phyloP scores from a whole-genome alignment of 2,888 invertebrate genomes.

The Coelogynopora nodosa region DNA sequence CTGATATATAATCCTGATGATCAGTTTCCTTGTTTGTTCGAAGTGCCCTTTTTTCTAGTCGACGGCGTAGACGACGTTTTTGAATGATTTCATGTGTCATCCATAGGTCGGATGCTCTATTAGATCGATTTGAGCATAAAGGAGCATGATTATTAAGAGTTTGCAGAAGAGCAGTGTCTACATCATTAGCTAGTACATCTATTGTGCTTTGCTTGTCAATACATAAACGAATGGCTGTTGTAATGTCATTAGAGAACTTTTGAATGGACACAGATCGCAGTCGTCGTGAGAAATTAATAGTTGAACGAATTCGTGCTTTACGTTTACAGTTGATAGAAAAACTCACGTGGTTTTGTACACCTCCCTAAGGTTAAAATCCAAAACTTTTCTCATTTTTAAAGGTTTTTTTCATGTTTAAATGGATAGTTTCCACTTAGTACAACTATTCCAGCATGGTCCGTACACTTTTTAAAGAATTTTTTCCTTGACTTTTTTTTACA shows the following conservation, averaged over 20 bases:
- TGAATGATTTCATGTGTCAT: constrained; percentile 28
- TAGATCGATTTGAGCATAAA: constrained; percentile 31
- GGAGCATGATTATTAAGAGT: constrained; percentile 31
- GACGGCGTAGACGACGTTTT: constrained; percentile 25
- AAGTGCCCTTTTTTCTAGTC: constrained; percentile 31
- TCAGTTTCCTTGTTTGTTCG: constrained; percentile 27
- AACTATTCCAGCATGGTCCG: too few relatives aligned
- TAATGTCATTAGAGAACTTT: constrained; percentile 31
- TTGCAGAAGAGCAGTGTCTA: constrained; percentile 31
- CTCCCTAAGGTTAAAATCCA: too few relatives aligned
- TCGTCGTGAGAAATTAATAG: not conserved
- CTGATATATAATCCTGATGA: constrained; percentile 31
- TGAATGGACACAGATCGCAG: constrained; percentile 31
- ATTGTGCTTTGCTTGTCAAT: constrained; percentile 31
- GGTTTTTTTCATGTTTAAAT: too few relatives aligned
- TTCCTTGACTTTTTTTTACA: too few relatives aligned
- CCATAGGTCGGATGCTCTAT: constrained; percentile 28
- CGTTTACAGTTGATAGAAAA: not conserved
- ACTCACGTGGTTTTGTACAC: too few relatives aligned
- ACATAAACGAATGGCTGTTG: constrained; percentile 10
- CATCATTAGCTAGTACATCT: constrained; percentile 28
- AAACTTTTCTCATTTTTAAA: too few relatives aligned
- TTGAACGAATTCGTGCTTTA: not conserved
- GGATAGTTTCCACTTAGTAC: too few relatives aligned
- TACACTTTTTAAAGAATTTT: too few relatives aligned